Percentiles rank a stretch among this genome's conserved stretches.
Conservation (phyloP, 1,140 invertebrate species). For the Macrocentrus cingulum region DNA sequence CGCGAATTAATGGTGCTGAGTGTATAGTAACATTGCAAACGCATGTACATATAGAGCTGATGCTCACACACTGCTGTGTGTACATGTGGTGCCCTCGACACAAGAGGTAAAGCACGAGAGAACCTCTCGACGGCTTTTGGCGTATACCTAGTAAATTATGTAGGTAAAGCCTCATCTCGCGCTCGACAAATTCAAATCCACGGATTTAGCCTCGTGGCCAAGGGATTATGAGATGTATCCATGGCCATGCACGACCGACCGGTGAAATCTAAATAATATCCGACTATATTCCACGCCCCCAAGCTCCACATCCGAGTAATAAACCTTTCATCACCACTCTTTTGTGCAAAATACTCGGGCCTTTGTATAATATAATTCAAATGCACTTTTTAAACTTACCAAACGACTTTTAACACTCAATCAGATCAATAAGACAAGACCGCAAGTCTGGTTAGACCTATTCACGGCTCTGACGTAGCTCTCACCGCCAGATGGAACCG, state of each 20-base stretch:
- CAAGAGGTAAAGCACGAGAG: too few species aligned
- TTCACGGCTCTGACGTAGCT: background rate
- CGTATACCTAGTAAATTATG: slow-evolving; percentile 30
- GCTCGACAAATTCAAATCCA: slow-evolving; percentile 42
- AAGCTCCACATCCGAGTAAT: background rate
- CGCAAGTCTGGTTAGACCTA: background rate
- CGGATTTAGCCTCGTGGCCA: slow-evolving; percentile 33
- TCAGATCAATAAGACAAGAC: background rate
- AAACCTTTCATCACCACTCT: slow-evolving; percentile 12
- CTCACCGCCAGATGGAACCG: background rate
- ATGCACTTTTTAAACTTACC: too few species aligned
- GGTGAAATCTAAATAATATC: slow-evolving; percentile 16
- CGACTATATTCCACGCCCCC: slow-evolving; percentile 15
- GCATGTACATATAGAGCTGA: too few species aligned
- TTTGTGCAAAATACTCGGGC: too few species aligned
- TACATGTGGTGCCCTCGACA: background rate
- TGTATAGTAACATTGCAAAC: too few species aligned
- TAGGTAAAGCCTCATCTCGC: slow-evolving; percentile 34
- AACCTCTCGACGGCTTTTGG: background rate
- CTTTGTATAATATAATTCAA: too few species aligned
- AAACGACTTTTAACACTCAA: background rate
- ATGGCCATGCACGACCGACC: slow-evolving; percentile 4
- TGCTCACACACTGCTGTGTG: background rate
- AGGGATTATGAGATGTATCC: slow-evolving; percentile 32
- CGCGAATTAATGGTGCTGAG: too few species aligned